Evolutionary conservation across 2,113 vertebrate genomes (phyloP), one percentile per base, ranked within the genome.

Genomic region (Apaloderma vittatum): DNA sequence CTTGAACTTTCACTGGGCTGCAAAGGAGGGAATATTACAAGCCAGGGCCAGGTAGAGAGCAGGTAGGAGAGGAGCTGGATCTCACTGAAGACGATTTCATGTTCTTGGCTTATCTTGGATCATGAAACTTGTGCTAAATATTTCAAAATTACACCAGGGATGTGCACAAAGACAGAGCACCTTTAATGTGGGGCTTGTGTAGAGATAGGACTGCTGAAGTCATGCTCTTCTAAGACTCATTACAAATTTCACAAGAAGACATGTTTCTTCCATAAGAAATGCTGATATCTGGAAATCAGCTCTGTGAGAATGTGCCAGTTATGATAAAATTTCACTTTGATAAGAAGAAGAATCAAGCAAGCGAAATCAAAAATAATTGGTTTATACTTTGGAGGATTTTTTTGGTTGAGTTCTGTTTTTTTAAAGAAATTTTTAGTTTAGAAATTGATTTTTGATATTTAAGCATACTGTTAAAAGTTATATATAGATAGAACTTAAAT

Each of bases 91-190:
- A 81, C 30, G 21, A 30, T 32, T 84, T 62, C 17, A 27, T n/a
- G 15, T 51, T 29, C 24, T 82, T 45, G 26, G 8, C 17, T 91
- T 84, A 36, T 76, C 27, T 76, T 77, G 37, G 17, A 29, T 88
- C 63, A 30, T 77, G 80, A 88, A 83, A 70, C 20, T 77, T 91
- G 27, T 48, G 19, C 15, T 40, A 91, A 74, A 67, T 68, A 90
- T 73, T 96, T 94, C 40, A 54, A 86, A 92, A 79, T 76, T 92
- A 52, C 27, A 26, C 8, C 18, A n/a, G 49, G 32, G 55, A 48
- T n/a, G 46, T 3, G 6, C 3, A 3, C 16, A 68, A 70, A 91
- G 54, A 13, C 37, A 92, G 23, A 81, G 3, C 27, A 58, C 13
- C 32, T 82, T 72, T 82, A 72, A 52, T n/a, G 18, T 24, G 21